These are phyloP conservation scores for Hyperoplus immaculatus DNA, from an alignment of 2,797 vertebrate species.

Conservation along the genomic window DNA sequence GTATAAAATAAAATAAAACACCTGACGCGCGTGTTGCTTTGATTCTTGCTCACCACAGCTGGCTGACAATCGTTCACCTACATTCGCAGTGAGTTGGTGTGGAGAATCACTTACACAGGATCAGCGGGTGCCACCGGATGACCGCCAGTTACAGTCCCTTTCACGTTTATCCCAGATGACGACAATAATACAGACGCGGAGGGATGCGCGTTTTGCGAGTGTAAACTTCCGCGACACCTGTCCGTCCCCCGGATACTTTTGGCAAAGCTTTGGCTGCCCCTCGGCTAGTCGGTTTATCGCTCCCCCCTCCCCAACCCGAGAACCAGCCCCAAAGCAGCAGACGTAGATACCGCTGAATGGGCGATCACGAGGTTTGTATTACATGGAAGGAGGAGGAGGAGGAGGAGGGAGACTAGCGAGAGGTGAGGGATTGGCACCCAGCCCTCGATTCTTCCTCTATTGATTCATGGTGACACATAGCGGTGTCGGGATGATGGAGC, in stretches of 20 bases:
- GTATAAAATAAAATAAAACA: constrained; percentile 13
- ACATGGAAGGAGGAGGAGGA: constrained; percentile 57
- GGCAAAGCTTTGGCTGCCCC: constrained; percentile 16
- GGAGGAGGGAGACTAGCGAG: constrained; percentile 50
- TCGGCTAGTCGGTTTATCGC: constrained; percentile 50
- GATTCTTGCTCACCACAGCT: constrained; percentile 5
- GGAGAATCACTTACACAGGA: constrained; percentile 83
- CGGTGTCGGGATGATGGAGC: constrained; percentile 12
- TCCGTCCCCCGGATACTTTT: constrained; percentile 69
- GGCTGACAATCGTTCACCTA: constrained; percentile 43
- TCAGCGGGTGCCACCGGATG: constrained; percentile 69
- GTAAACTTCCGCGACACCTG: constrained; percentile 82
- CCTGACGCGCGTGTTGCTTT: constrained; percentile 39
- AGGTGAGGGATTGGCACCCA: constrained; percentile 71
- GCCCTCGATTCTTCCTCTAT: constrained; percentile 53
- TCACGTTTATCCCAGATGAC: constrained; percentile 64
- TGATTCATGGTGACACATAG: constrained; percentile 36
- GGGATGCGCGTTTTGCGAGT: constrained; percentile 62
- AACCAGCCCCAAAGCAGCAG: constrained; percentile 46
- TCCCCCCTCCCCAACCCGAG: neutral
- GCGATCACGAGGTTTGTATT: constrained; percentile 85
- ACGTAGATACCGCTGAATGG: constrained; percentile 75
- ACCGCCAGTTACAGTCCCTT: constrained; percentile 76
- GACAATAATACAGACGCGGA: constrained; percentile 56
- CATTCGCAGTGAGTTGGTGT: constrained; percentile 50